Conservation (phyloP, 2,888 invertebrate genomes). For the Ellobium chinense region DNA sequence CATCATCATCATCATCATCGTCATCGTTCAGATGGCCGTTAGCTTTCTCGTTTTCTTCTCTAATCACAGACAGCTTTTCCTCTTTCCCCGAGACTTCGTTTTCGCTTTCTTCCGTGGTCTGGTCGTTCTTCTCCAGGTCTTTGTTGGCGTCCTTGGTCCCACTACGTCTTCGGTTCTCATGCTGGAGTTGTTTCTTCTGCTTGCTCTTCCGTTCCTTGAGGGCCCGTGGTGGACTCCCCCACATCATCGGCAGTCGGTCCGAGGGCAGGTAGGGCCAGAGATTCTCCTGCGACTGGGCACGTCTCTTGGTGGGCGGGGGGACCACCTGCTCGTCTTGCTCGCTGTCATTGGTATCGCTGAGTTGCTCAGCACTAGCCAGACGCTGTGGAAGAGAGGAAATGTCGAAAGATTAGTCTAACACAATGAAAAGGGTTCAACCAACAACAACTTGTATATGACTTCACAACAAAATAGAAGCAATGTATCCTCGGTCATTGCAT, state of each 20-base stretch:
- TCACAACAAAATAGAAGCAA: too few relatives aligned
- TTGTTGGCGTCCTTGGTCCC: background rate
- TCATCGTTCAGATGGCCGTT: background rate
- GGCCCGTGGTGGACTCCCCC: constrained; percentile 39
- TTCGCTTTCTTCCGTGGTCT: background rate
- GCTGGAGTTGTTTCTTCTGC: constrained; percentile 13
- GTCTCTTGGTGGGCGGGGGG: background rate
- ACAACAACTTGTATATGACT: too few relatives aligned
- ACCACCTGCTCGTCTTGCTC: constrained; percentile 34
- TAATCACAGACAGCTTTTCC: background rate
- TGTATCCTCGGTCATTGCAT: too few relatives aligned
- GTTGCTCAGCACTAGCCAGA: constrained; percentile 27
- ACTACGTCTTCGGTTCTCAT: background rate
- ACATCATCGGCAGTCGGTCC: constrained; percentile 36
- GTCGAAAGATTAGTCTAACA: too few relatives aligned
- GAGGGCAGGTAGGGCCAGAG: constrained; percentile 43
- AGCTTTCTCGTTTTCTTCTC: constrained; percentile 1
- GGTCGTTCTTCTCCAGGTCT: background rate
- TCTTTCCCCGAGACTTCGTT: background rate
- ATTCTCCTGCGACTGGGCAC: constrained; percentile 23
- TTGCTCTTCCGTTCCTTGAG: constrained; percentile 18
- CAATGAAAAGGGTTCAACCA: too few relatives aligned
- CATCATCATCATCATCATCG: constrained; percentile 33
- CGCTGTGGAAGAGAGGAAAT: constrained; percentile 29
- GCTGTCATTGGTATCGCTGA: constrained; percentile 33